Evolutionary conservation across 1,140 invertebrate species (phyloP).

Genomic region (Adelges cooleyi): DNA sequence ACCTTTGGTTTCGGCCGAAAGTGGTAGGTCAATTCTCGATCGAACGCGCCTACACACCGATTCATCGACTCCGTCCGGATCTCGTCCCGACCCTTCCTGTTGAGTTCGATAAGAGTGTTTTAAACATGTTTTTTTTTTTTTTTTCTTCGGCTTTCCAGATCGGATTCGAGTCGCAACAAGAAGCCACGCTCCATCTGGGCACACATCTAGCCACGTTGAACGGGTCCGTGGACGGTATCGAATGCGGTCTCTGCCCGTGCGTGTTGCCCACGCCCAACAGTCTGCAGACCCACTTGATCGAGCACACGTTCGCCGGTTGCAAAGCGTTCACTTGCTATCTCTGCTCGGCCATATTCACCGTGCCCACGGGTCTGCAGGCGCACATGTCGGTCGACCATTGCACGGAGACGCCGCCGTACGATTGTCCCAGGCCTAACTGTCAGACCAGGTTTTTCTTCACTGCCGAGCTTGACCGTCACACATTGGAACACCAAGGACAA

Average conservation of each 20-base stretch:
- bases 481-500: slow-evolving; percentile 20
- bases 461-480: slow-evolving; percentile 80
- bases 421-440: slow-evolving; percentile 62
- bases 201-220: slow-evolving; percentile 38
- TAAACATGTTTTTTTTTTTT: too few relatives aligned
- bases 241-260: slow-evolving; percentile 63
- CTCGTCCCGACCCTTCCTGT: too few relatives aligned
- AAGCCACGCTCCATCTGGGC: slow-evolving; percentile 50
- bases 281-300: slow-evolving; percentile 81
- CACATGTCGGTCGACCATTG: slow-evolving; percentile 72
- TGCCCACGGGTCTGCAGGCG: slow-evolving; percentile 56
- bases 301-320: slow-evolving; percentile 80
- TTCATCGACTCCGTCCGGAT: too few relatives aligned
- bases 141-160: slow-evolving; percentile 7
- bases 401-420: slow-evolving; percentile 61
- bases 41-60: too few relatives aligned
- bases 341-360: slow-evolving; percentile 76
- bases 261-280: slow-evolving; percentile 59
- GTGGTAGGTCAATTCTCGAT: too few relatives aligned
- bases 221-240: slow-evolving; percentile 39
- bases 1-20: too few relatives aligned
- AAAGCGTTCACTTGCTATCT: slow-evolving; percentile 73
- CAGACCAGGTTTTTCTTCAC: slow-evolving; percentile 81
- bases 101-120: too few relatives aligned
- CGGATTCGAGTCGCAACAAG: slow-evolving; percentile 47